Conservation (phyloP, 2,888 invertebrate species). For the Drosophila dives region DNA sequence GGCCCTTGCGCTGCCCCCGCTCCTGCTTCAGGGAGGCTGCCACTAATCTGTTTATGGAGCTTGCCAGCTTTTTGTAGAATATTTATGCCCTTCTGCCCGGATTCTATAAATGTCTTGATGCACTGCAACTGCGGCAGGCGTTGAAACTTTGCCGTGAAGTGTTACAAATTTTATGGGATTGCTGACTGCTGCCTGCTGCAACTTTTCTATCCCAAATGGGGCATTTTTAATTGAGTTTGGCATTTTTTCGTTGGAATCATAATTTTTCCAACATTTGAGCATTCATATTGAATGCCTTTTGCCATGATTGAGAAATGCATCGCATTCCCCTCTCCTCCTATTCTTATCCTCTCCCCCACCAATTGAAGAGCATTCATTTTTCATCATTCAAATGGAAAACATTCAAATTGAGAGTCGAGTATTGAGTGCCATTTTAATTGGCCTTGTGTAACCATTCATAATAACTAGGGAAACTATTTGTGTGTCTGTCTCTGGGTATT, state of each 20-base stretch:
- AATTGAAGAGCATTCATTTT: conserved; percentile 59
- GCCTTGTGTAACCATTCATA: conserved; percentile 37
- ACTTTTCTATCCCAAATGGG: conserved; percentile 26
- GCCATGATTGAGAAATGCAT: conserved; percentile 66
- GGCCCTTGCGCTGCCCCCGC: not conserved
- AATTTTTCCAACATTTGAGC: conserved; percentile 56
- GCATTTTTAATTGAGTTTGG: conserved; percentile 68
- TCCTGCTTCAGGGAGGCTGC: conserved; percentile 24
- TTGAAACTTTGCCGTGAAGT: conserved; percentile 58
- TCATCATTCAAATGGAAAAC: conserved; percentile 65
- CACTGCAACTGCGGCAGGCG: conserved; percentile 20
- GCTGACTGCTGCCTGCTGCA: not conserved
- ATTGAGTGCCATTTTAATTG: conserved; percentile 22
- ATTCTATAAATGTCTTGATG: conserved; percentile 69
- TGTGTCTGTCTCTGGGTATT: not conserved
- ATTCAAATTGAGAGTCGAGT: conserved; percentile 37
- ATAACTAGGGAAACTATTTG: conserved; percentile 27
- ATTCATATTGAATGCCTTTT: conserved; percentile 60
- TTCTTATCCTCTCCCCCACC: conserved; percentile 4
- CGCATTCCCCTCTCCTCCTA: not conserved
- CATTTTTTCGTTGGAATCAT: conserved; percentile 59
- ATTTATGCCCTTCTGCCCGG: conserved; percentile 55
- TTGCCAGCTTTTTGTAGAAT: conserved; percentile 52
- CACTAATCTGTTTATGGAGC: conserved; percentile 75
- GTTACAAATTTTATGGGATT: conserved; percentile 69